A percentile compares a stretch with the other conserved stretches of the same genome.
Evolutionary conservation across 2,113 vertebrate genomes (phyloP).

Genomic region (Toxostoma redivivum): DNA sequence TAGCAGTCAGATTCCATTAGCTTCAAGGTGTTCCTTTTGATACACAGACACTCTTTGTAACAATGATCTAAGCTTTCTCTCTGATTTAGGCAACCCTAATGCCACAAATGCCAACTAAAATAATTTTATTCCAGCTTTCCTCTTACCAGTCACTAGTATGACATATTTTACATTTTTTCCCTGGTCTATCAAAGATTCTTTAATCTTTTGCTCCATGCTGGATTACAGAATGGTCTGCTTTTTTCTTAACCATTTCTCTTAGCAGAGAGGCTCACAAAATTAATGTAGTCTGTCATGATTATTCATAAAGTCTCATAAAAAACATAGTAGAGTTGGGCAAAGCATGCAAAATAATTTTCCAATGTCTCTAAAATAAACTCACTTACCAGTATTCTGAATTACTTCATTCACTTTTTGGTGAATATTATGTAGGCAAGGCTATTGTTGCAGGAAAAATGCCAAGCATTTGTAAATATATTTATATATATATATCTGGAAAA

Average conservation of each 20-base stretch:
- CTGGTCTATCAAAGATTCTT: background rate
- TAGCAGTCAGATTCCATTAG: constrained; percentile 50
- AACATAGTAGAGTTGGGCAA: background rate
- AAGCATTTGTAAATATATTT: background rate
- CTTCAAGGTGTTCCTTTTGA: constrained; percentile 22
- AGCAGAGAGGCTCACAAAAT: background rate
- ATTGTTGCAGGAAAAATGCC: background rate
- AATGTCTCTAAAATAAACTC: background rate
- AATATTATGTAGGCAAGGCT: background rate
- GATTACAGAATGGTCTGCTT: background rate
- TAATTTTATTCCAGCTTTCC: background rate
- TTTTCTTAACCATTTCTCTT: background rate
- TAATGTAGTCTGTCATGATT: background rate
- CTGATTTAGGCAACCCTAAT: background rate
- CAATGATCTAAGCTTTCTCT: background rate
- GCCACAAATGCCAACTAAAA: background rate
- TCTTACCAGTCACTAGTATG: background rate
- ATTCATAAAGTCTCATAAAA: background rate
- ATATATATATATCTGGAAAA: background rate
- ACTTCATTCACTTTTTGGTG: background rate
- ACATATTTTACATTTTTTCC: background rate
- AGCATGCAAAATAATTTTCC: background rate
- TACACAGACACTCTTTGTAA: constrained; percentile 26
- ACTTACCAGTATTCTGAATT: background rate
- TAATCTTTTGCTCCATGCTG: background rate